phyloP scores from a whole-genome alignment of 1,140 invertebrate genomes.

The Saccostrea echinata region DNA sequence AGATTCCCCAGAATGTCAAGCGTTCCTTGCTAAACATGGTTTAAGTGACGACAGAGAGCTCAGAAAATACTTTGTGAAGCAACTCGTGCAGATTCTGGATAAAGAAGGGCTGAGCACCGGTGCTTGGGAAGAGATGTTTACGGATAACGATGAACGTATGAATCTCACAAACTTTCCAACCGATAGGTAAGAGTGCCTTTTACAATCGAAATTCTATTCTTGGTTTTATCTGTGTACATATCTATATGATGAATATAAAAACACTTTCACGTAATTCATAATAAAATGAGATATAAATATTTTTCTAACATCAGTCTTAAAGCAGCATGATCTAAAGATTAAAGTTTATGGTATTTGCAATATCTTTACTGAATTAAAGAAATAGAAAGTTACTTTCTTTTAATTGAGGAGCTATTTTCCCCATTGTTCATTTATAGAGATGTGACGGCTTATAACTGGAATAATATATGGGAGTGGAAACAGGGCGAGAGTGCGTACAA shows the following conservation, averaged over 20 bases:
- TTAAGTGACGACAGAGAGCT: constrained; percentile 30
- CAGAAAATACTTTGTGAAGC: constrained; percentile 62
- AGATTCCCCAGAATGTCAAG: constrained; percentile 67
- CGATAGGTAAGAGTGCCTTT: constrained; percentile 34
- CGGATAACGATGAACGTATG: constrained; percentile 41
- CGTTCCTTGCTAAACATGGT: constrained; percentile 37
- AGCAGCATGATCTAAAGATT: too few species aligned
- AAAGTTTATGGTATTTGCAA: too few species aligned
- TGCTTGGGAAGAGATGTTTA: constrained; percentile 71
- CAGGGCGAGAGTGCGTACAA: constrained; percentile 60
- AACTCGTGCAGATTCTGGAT: constrained; percentile 62
- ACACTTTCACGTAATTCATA: too few species aligned
- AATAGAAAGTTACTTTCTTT: constrained; percentile 61
- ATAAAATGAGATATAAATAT: too few species aligned
- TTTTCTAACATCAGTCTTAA: too few species aligned
- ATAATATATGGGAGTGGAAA: constrained; percentile 77
- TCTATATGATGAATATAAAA: constrained; percentile 64
- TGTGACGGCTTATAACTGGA: constrained; percentile 70
- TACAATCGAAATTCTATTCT: constrained; percentile 60
- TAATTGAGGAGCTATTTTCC: neutral
- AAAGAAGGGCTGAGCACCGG: constrained; percentile 61
- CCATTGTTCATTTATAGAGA: constrained; percentile 60
- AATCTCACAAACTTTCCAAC: constrained; percentile 7
- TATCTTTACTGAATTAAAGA: too few species aligned
- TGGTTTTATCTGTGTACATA: constrained; percentile 48